These are phyloP conservation scores for Cosmia trapezina DNA, from an alignment of 2,888 invertebrate species.

Conservation along the genomic window DNA sequence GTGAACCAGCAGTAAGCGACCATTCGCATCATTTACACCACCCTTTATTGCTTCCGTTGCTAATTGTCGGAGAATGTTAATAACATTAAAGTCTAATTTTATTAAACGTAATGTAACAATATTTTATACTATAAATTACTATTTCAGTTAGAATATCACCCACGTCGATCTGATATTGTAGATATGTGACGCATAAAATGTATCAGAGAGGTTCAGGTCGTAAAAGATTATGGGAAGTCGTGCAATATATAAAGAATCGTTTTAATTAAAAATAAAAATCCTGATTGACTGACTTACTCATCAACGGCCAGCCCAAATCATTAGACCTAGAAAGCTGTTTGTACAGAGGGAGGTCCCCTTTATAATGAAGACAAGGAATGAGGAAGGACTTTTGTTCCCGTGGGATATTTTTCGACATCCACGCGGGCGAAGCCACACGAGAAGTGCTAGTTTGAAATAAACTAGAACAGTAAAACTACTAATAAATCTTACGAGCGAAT, in stretches of 20 bases:
- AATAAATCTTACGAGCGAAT: no score
- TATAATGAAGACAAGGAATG: no score
- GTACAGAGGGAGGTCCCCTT: no score
- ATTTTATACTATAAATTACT: constrained; percentile 22
- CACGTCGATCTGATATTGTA: constrained; percentile 26
- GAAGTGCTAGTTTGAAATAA: constrained; percentile 14
- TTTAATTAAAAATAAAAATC: no score
- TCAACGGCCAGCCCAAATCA: no score
- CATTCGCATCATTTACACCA: constrained; percentile 20
- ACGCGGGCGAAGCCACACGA: no score
- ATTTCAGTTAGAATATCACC: constrained; percentile 26
- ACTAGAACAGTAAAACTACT: background rate
- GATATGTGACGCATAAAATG: constrained; percentile 20
- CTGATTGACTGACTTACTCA: no score
- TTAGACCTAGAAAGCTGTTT: no score
- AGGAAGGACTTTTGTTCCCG: no score
- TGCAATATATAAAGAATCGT: constrained; percentile 3
- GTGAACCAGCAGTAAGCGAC: background rate
- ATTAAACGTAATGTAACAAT: constrained; percentile 44
- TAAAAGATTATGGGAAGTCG: constrained; percentile 9
- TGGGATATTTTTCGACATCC: no score
- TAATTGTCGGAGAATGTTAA: constrained; percentile 38
- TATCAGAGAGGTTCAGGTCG: background rate
- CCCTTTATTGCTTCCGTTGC: constrained; percentile 48
- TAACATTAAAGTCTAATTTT: constrained; percentile 25